Evolutionary conservation across 2,113 vertebrate species (phyloP), one percentile per base, ranked within the genome.

Genomic region (Nycticebus coucang): DNA sequence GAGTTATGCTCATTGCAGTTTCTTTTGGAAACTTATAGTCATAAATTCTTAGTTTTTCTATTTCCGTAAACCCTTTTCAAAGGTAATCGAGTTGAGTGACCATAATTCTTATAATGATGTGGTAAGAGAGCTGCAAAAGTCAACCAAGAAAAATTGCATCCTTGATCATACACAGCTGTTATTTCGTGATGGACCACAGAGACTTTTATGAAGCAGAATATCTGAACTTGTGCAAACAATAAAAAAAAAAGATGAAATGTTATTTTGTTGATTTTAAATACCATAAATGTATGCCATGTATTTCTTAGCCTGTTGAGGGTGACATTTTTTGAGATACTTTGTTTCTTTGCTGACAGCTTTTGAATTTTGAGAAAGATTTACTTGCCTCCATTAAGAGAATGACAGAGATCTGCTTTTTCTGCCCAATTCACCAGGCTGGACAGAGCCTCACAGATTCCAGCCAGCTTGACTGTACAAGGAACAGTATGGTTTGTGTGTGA

Each of bases 11-110:
- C 17, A 72, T 71, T 91, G 62, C 2, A 17, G 35, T 66, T 81
- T 87, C 78, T 90, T 94, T 37, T 19, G 15, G 33, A 88, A 84
- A 94, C 89, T 9, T 57, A 57, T 77, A 55, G 77, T 79, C 26
- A n/a, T 57, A 55, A 21, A 50, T 0, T 64, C 3, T 53, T 80
- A 57, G 2, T 82, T 95, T 88, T 93, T 88, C 45, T 87, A 30
- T 19, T 86, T 80, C 22, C 53, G 59, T 91, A 69, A 82, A n/a
- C 5, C 22, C 28, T 95, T 95, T 95, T 72, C 41, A 90, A 78
- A 94, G 8, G n/a, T 77, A 28, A 59, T 69, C 77, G 68, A 71
- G 41, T 89, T 60, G 64, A 85, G 26, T 87, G 62, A n/a, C 64
- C 50, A 0, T 62, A 30, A 75, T 77, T 88, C 26, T 28, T 71